Percentiles rank a stretch among this genome's conserved stretches.
Evolutionary conservation across 2,113 vertebrate species (phyloP).

Genomic region (Stigmatopora nigra): DNA sequence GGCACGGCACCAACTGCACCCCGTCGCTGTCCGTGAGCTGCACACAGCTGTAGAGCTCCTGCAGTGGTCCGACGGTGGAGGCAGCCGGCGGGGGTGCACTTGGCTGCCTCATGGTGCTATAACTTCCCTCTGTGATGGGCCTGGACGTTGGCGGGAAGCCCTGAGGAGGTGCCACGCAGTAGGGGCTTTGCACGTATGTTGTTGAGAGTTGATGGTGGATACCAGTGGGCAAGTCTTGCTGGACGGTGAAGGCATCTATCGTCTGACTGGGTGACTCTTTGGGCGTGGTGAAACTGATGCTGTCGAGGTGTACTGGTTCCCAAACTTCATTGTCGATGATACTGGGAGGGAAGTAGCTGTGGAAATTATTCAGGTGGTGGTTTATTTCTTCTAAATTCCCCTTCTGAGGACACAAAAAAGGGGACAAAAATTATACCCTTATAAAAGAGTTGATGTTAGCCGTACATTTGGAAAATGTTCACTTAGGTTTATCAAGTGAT

Average conservation of each 20-base stretch:
- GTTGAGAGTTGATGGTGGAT: neutral
- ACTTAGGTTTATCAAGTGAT: too few species aligned
- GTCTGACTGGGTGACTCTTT: neutral
- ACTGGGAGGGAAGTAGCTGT: slow-evolving; percentile 55
- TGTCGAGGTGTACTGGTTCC: slow-evolving; percentile 48
- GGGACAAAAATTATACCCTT: neutral
- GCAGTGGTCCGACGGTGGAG: neutral
- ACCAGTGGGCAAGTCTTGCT: neutral
- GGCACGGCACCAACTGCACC: slow-evolving; percentile 65
- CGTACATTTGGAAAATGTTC: too few species aligned
- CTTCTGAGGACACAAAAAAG: slow-evolving; percentile 43
- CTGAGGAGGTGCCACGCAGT: slow-evolving; percentile 9
- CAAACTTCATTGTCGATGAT: slow-evolving; percentile 51
- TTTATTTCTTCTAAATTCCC: slow-evolving; percentile 69
- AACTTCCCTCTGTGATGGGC: slow-evolving; percentile 45
- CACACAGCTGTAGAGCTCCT: slow-evolving; percentile 71
- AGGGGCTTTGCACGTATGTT: neutral
- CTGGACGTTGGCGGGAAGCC: neutral
- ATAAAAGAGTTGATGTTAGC: too few species aligned
- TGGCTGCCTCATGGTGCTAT: slow-evolving; percentile 44
- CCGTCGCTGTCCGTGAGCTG: slow-evolving; percentile 52
- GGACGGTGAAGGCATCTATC: slow-evolving; percentile 1
- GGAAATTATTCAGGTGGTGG: slow-evolving; percentile 63
- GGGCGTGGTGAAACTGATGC: slow-evolving; percentile 1
- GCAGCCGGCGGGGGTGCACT: neutral